Evolutionary conservation across 1,140 invertebrate species (phyloP), one percentile per base, ranked within the genome.

Genomic region (Phocides pigmalion): DNA sequence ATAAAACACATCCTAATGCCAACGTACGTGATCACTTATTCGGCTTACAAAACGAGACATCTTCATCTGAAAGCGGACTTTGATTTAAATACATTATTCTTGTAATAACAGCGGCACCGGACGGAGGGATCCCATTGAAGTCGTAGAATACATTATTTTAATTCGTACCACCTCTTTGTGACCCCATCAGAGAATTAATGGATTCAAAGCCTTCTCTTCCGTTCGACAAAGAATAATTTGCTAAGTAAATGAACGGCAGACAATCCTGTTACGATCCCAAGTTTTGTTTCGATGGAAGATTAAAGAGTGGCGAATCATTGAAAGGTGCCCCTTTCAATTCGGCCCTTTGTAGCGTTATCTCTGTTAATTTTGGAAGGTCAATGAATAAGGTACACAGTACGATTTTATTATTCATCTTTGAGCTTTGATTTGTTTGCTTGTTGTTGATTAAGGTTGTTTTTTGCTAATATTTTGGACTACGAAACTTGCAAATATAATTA

Each of bases 71-170:
- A 88, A 88, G 88, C 88, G 76, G 84, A 79, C 81, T 84, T 83
- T 87, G 88, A 90, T 90, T 89, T 90, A 89, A 90, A 90, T 89
- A 90, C 77, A 90, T 90, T 90, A 90, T 90, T 90, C 87, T 90
- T 84, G 87, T 88, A 87, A 89, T 90, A 90, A 87, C 87, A 79
- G 74, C 74, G 61, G 79, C 76, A 79, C 82, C 87, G 84, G 87
- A 85, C 84, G 86, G 69, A 86, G 87, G 88, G 87, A 71, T 76
- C 76, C 85, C 71, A 89, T 88, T 90, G 85, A 87, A 89, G 79
- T 90, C 65, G 81, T 87, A 89, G 88, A 89, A 90, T 90, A 89
- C 82, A 90, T 89, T 89, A 89, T 90, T 88, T 89, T 90, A 90
- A 89, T 90, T 89, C 76, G 82, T 82, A 87, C 82, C 84, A 88